A percentile compares a stretch with the other conserved stretches of the same genome.
These are phyloP conservation scores for Rhorus exstirpatorius DNA, from an alignment of 2,888 invertebrate genomes.

Conservation along the genomic window DNA sequence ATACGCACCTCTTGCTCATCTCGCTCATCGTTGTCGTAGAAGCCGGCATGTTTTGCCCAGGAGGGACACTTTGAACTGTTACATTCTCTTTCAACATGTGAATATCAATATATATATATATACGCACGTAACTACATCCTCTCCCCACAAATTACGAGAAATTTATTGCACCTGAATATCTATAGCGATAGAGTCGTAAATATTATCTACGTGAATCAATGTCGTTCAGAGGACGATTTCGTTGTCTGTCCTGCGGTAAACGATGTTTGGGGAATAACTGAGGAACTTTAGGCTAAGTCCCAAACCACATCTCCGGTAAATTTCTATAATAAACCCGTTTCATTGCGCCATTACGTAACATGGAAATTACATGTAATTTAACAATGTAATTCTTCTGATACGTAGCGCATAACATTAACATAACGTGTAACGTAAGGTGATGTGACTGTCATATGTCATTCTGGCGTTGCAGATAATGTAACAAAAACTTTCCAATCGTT, in stretches of 20 bases:
- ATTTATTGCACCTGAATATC: slow-evolving; percentile 24
- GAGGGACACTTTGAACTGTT: slow-evolving; percentile 37
- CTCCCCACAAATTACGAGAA: slow-evolving; percentile 23
- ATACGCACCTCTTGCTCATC: slow-evolving; percentile 11
- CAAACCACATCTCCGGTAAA: no score
- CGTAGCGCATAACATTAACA: no score
- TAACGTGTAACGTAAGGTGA: no score
- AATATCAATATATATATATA: slow-evolving; percentile 17
- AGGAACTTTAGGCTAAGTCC: neutral
- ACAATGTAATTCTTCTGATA: no score
- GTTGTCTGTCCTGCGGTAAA: neutral
- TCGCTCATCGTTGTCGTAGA: slow-evolving; percentile 51
- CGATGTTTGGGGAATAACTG: neutral
- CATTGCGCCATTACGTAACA: no score
- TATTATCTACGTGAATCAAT: slow-evolving; percentile 21
- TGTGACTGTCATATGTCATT: no score
- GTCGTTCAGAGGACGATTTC: neutral
- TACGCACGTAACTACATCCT: neutral
- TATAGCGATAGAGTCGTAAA: slow-evolving; percentile 27
- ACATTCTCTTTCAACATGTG: slow-evolving; percentile 30
- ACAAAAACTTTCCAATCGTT: no score
- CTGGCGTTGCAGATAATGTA: no score
- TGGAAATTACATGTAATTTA: no score
- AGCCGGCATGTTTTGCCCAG: slow-evolving; percentile 55
- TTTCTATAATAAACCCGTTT: no score